phyloP scores from a whole-genome alignment of 2,888 invertebrate genomes.

The Aphodius sticticus region DNA sequence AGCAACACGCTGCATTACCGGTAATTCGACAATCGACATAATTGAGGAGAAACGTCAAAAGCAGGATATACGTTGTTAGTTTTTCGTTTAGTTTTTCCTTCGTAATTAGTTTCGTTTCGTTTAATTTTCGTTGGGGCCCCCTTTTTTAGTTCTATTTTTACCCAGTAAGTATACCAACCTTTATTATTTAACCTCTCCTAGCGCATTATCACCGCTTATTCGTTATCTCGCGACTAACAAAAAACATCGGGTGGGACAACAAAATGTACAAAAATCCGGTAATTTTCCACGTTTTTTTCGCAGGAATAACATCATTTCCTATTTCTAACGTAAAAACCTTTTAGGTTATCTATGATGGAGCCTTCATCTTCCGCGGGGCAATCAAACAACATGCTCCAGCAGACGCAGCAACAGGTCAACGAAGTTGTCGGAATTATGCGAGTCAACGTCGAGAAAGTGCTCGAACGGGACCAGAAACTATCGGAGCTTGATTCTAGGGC shows the following conservation, averaged over 20 bases:
- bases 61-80: background rate
- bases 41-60: background rate
- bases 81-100: background rate
- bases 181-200: background rate
- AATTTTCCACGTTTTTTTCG: background rate
- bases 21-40: background rate
- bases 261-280: background rate
- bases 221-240: background rate
- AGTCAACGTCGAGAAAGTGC: constrained; percentile 95
- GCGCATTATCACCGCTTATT: background rate
- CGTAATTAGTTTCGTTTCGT: background rate
- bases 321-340: background rate
- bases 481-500: constrained; percentile 95
- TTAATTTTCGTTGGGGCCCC: background rate
- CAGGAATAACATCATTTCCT: background rate
- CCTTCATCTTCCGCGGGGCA: constrained; percentile 7
- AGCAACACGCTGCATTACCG: background rate
- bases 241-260: background rate
- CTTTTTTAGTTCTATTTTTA: background rate
- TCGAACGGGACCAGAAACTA: constrained; percentile 94
- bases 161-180: background rate
- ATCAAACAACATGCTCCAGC: constrained; percentile 49
- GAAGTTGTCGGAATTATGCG: constrained; percentile 95
- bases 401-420: constrained; percentile 65
- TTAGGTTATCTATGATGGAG: constrained; percentile 31